These are phyloP conservation scores for Acheta domesticus DNA, from an alignment of 2,888 invertebrate genomes.

Conservation along the genomic window DNA sequence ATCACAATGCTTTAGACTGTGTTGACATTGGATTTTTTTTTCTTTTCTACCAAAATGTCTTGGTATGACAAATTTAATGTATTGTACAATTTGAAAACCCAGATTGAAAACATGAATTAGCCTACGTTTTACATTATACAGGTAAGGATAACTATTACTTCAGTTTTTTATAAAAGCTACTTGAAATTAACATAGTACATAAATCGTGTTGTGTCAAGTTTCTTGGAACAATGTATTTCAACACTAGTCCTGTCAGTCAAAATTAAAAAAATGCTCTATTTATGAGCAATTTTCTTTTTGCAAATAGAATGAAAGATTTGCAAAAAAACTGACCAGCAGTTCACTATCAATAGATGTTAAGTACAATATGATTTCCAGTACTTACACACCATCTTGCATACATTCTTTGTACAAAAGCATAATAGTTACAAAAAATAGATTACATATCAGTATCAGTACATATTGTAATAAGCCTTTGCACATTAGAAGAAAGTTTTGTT, in stretches of 20 bases:
- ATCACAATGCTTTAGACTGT: too few relatives aligned
- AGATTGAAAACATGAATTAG: background rate
- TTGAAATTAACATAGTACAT: background rate
- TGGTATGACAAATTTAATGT: too few relatives aligned
- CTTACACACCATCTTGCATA: constrained; percentile 6
- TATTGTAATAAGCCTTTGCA: too few relatives aligned
- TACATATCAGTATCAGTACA: too few relatives aligned
- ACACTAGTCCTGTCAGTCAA: background rate
- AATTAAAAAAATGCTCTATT: background rate
- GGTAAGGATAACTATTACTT: background rate
- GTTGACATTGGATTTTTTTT: background rate
- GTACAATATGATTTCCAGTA: background rate
- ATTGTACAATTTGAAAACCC: background rate
- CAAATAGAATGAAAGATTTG: background rate
- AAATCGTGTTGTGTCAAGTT: background rate
- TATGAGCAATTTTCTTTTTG: background rate
- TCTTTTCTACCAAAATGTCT: background rate
- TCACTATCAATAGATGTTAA: background rate
- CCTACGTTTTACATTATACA: background rate
- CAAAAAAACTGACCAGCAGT: background rate
- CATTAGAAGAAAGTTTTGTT: too few relatives aligned
- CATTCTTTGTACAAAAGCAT: constrained; percentile 9
- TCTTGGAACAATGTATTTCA: background rate
- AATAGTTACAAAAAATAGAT: constrained; percentile 2
- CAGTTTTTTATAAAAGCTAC: constrained; percentile 8